Conservation (phyloP, 2,113 vertebrate genomes). For the Thamnophis sirtalis region DNA sequence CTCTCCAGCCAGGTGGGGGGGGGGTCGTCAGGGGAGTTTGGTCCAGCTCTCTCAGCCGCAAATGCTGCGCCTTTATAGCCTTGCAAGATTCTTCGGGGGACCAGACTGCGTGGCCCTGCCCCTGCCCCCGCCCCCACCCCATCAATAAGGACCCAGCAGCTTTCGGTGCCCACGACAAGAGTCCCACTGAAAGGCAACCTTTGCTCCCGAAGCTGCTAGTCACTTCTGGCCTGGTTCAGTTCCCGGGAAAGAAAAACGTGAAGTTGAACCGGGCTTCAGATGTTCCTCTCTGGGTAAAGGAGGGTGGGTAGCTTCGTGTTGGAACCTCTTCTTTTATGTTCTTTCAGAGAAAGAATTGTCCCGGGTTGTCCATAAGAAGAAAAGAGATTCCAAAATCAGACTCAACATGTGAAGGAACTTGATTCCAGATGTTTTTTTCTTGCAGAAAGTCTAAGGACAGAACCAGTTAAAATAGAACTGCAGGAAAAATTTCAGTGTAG, state of each 20-base stretch:
- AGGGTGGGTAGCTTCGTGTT: too few species aligned
- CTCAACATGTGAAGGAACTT: neutral
- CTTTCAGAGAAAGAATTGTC: neutral
- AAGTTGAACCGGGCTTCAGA: neutral
- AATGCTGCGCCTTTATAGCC: neutral
- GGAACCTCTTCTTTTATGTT: too few species aligned
- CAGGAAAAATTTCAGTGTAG: neutral
- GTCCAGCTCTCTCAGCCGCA: neutral
- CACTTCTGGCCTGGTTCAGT: too few species aligned
- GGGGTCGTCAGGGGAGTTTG: neutral
- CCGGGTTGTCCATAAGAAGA: neutral
- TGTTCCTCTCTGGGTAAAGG: neutral
- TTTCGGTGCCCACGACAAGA: neutral
- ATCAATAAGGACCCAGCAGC: neutral
- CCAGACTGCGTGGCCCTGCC: neutral
- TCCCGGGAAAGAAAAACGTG: neutral
- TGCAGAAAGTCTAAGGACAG: neutral
- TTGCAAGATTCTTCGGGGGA: neutral
- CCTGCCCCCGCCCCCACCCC: neutral
- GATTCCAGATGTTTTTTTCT: neutral
- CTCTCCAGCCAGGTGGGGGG: neutral
- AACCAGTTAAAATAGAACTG: neutral
- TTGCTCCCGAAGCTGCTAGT: neutral
- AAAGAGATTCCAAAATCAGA: neutral
- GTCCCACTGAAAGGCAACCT: neutral